Evolutionary conservation across 2,113 vertebrate genomes (phyloP), one percentile per base, ranked within the genome.

Genomic region (Cygnus buccinator): DNA sequence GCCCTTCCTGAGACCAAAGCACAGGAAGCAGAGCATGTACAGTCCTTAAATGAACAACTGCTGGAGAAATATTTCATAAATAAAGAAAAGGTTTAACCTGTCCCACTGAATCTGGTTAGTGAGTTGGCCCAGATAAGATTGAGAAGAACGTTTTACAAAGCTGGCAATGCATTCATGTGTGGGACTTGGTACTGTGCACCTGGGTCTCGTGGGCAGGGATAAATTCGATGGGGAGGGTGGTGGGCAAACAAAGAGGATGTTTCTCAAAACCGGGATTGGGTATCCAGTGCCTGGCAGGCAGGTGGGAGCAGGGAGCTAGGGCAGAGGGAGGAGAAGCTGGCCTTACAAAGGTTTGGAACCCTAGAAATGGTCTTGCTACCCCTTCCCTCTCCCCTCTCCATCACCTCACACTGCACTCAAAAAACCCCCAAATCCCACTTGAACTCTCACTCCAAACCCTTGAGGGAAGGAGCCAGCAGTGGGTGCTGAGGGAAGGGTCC

Each of bases 51-150:
- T 17, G 19, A 93, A 52, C 33, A 89, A 48, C 50, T 12, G 23
- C 19, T 61, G 55, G n/a, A 92, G 26, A 70, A 57, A 76, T 80
- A 10, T 68, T 87, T 79, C 66, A 2, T n/a, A 78, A 59, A 28
- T 26, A 61, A 91, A 90, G 61, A 29, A 70, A 88, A 73, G 22
- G 33, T 86, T 58, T 95, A 95, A 96, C 94, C 94, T 83, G 11
- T 6, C 14, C 21, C 7, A 4, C 1, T 11, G 2, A 5, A 76
- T 18, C 44, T 92, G 71, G 8, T 23, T 16, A 28, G 12, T 0
- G 12, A 91, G 10, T n/a, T 63, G 7, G 26, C 4, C 93, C 97
- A 33, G 61, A 67, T 90, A 58, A 70, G 16, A 79, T 2, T 16
- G 26, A 93, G 48, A 86, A 88, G 41, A 94, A 71, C 4, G 11